Conservation (phyloP, 2,888 invertebrate species). For the Venusia cambrica region DNA sequence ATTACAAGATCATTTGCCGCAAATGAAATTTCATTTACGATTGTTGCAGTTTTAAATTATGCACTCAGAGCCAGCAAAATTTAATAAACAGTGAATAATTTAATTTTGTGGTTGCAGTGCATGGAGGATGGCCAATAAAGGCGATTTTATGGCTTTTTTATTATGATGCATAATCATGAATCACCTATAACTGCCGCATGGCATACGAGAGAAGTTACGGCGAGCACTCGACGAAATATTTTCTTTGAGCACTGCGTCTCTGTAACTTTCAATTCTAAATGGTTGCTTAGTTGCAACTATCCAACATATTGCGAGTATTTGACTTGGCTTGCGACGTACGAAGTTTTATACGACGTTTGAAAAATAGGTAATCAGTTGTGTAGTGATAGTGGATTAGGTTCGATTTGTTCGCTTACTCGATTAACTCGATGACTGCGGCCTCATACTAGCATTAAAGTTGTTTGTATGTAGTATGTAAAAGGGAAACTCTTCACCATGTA, state of each 20-base stretch:
- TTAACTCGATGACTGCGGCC: no score
- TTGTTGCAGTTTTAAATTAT: conserved; percentile 64
- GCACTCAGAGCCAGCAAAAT: conserved; percentile 66
- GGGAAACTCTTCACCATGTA: no score
- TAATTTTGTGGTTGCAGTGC: conserved; percentile 69
- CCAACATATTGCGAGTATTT: no score
- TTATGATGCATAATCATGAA: conserved; percentile 77
- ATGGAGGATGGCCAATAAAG: conserved; percentile 76
- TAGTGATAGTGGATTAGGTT: no score
- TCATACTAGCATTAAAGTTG: no score
- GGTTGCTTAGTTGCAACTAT: no score
- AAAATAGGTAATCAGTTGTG: no score
- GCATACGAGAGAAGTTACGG: conserved; percentile 53
- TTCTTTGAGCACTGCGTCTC: conserved; percentile 2
- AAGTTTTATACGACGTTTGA: no score
- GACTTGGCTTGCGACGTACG: no score
- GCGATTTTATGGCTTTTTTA: conserved; percentile 75
- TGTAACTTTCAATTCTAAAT: no score
- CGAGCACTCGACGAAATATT: conserved; percentile 47
- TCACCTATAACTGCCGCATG: conserved; percentile 62
- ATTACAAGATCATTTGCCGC: conserved; percentile 51
- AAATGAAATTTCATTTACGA: conserved; percentile 51
- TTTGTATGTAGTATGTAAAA: no score
- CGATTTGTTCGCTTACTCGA: no score
- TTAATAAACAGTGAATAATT: conserved; percentile 77